Conservation (phyloP, 2,113 vertebrate species). For the Coreoperca whiteheadi region DNA sequence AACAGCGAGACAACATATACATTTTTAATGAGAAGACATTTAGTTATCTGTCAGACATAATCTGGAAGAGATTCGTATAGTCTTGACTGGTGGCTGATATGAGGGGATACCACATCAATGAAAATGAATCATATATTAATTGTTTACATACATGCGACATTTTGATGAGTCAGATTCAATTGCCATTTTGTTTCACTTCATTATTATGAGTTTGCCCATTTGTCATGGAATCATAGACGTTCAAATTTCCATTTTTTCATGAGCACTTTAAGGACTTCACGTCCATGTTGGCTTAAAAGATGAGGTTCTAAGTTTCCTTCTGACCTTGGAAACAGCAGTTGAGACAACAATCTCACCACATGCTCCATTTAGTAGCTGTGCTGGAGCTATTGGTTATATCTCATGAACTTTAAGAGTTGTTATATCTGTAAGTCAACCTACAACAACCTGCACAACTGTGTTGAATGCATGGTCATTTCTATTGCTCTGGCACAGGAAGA, state of each 20-base stretch:
- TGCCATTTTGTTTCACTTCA: too few relatives aligned
- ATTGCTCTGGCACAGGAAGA: not conserved
- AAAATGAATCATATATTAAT: not conserved
- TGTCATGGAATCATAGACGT: too few relatives aligned
- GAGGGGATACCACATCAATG: not conserved
- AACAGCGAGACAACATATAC: constrained; percentile 21
- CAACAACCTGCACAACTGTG: not conserved
- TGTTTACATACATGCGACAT: not conserved
- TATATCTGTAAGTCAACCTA: not conserved
- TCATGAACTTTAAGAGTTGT: not conserved
- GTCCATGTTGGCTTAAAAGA: too few relatives aligned
- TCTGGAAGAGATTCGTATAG: not conserved
- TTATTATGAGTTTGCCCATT: too few relatives aligned
- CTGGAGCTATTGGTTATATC: not conserved
- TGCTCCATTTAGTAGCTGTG: not conserved
- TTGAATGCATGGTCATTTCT: not conserved
- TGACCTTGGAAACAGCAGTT: too few relatives aligned
- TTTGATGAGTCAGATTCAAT: not conserved
- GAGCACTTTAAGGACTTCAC: too few relatives aligned
- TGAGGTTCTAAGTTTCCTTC: too few relatives aligned
- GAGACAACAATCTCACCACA: too few relatives aligned
- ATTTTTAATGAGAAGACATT: constrained; percentile 60
- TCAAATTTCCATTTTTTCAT: too few relatives aligned
- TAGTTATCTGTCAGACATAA: constrained; percentile 31
- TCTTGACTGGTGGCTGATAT: not conserved